A percentile compares a stretch with the other conserved stretches of the same genome.
Evolutionary conservation across 2,888 invertebrate genomes (phyloP).

Genomic region (Phlogophora meticulosa): DNA sequence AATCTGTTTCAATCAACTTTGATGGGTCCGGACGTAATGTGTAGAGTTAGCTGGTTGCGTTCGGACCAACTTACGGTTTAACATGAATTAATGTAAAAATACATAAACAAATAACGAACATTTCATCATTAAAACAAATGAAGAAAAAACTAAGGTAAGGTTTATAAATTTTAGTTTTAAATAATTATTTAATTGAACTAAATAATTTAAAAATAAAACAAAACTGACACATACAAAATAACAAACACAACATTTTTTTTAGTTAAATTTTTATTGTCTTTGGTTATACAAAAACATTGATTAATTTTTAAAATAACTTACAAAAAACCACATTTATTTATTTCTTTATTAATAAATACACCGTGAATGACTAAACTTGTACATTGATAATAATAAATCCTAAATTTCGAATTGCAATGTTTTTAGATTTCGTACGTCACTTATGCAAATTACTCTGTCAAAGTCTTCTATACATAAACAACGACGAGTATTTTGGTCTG

Average conservation of each 20-base stretch:
- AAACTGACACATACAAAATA: conserved; percentile 64
- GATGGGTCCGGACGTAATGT: not conserved
- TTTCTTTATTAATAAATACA: conserved; percentile 81
- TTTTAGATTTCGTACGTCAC: conserved; percentile 57
- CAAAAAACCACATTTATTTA: conserved; percentile 89
- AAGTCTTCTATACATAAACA: conserved; percentile 25
- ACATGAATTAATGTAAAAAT: not conserved
- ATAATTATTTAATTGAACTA: conserved; percentile 10
- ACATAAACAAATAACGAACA: not conserved
- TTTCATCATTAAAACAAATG: not conserved
- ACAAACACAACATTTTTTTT: conserved; percentile 77
- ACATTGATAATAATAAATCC: conserved; percentile 86
- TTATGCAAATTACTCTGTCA: conserved; percentile 45
- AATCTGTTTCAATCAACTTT: conserved; percentile 9
- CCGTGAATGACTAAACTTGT: conserved; percentile 87
- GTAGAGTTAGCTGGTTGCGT: not conserved
- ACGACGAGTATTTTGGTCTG: conserved; percentile 66
- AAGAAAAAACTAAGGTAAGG: conserved; percentile 7
- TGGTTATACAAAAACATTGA: conserved; percentile 91
- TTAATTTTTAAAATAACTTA: conserved; percentile 91
- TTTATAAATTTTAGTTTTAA: conserved; percentile 10
- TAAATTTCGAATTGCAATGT: conserved; percentile 65
- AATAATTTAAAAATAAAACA: conserved; percentile 17
- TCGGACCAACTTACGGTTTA: not conserved
- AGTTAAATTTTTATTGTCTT: conserved; percentile 91